A percentile compares a stretch with the other conserved stretches of the same genome.
Evolutionary conservation across 2,888 invertebrate species (phyloP).

Genomic region (Lottia gigantea): DNA sequence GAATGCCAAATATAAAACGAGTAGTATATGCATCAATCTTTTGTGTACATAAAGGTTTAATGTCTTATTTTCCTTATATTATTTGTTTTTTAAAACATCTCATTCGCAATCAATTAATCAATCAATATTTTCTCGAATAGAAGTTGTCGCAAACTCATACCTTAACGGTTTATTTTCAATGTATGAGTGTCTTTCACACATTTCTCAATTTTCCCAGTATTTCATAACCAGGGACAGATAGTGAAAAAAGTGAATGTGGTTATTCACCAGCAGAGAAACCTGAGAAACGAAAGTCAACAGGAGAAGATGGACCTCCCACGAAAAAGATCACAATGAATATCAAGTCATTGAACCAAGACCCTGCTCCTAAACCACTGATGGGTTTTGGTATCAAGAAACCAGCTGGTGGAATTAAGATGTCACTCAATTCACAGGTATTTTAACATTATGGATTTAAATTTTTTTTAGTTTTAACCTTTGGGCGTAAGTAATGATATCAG

Average conservation of each 20-base stretch:
- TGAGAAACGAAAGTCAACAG: slow-evolving; percentile 38
- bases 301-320: slow-evolving; percentile 16
- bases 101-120: too few species aligned
- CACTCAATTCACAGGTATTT: slow-evolving; percentile 35
- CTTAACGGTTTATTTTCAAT: too few species aligned
- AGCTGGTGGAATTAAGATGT: slow-evolving; percentile 34
- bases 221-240: slow-evolving; percentile 1
- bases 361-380: slow-evolving; percentile 28
- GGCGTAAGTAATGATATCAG: too few species aligned
- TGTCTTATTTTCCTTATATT: too few species aligned
- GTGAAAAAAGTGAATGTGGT: neutral
- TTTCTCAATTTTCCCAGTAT: slow-evolving; percentile 11
- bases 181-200: neutral
- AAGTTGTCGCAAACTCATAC: too few species aligned
- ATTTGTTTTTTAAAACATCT: too few species aligned
- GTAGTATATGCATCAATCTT: too few species aligned
- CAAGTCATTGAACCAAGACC: slow-evolving; percentile 25
- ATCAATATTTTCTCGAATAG: too few species aligned
- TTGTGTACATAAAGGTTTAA: too few species aligned
- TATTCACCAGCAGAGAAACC: slow-evolving; percentile 19
- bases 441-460: neutral
- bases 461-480: too few species aligned
- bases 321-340: slow-evolving; percentile 33
- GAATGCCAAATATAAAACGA: too few species aligned
- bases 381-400: slow-evolving; percentile 27